Evolutionary conservation across 2,797 vertebrate genomes (phyloP).

Genomic region (Siniperca undulata): DNA sequence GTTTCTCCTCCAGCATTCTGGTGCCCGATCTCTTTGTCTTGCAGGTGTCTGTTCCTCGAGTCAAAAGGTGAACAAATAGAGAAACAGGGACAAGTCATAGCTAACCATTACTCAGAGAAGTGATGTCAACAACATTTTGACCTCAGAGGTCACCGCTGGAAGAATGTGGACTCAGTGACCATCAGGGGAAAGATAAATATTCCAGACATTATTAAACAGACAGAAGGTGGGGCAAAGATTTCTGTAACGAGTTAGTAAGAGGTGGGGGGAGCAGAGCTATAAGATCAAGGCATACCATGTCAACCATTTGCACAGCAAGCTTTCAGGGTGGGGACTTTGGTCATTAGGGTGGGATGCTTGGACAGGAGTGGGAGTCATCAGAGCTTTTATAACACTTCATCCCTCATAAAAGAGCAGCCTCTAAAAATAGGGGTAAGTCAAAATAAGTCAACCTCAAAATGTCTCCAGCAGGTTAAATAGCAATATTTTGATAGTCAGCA

Average conservation of each 20-base stretch:
- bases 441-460: conserved; percentile 17
- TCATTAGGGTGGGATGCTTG: conserved; percentile 59
- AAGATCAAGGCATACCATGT: conserved; percentile 77
- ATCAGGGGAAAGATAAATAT: conserved; percentile 76
- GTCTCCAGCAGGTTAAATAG: background rate
- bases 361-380: conserved; percentile 50
- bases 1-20: conserved; percentile 28
- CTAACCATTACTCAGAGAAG: conserved; percentile 65
- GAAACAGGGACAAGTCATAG: conserved; percentile 35
- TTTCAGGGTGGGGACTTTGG: conserved; percentile 67
- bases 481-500: conserved; percentile 54
- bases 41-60: conserved; percentile 66
- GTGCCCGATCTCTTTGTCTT: conserved; percentile 63
- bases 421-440: conserved; percentile 62
- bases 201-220: conserved; percentile 63
- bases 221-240: conserved; percentile 40
- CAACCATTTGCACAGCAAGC: conserved; percentile 49
- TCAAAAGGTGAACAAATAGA: conserved; percentile 79
- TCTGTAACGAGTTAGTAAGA: conserved; percentile 35
- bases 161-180: conserved; percentile 69
- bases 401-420: conserved; percentile 58
- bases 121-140: conserved; percentile 67
- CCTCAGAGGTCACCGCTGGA: conserved; percentile 59
- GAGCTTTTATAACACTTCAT: conserved; percentile 59
- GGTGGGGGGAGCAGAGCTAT: conserved; percentile 16